phyloP scores from a whole-genome alignment of 1,140 invertebrate genomes.

The Platyscapa corneri region DNA sequence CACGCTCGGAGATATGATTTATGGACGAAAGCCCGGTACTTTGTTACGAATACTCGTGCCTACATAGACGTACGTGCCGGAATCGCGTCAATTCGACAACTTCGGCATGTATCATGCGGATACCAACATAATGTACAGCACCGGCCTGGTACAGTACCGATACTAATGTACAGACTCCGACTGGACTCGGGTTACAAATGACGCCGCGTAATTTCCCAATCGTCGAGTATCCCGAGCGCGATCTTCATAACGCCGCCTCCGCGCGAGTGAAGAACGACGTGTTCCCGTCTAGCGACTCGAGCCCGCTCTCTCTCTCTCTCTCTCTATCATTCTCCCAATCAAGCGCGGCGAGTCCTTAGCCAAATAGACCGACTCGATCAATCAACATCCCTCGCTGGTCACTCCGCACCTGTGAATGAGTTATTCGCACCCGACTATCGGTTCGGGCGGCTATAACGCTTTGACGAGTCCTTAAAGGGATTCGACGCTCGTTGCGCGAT shows the following conservation, averaged over 20 bases:
- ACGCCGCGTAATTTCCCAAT: conserved; percentile 58
- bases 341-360: not conserved
- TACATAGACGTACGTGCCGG: not conserved
- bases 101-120: not conserved
- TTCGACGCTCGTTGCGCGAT: conserved; percentile 3
- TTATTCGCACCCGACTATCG: conserved; percentile 40
- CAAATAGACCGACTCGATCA: conserved; percentile 18
- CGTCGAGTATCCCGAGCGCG: conserved; percentile 54
- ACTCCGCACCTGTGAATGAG: conserved; percentile 46
- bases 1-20: conserved; percentile 45
- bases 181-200: conserved; percentile 54
- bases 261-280: conserved; percentile 54
- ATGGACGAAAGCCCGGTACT: conserved; percentile 29
- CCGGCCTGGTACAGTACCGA: not conserved
- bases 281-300: conserved; percentile 46
- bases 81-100: conserved; percentile 50
- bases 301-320: conserved; percentile 12
- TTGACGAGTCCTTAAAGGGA: conserved; percentile 31
- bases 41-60: conserved; percentile 1
- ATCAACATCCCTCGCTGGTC: not conserved
- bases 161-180: not conserved
- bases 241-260: conserved; percentile 56
- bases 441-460: not conserved
- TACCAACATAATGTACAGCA: not conserved
- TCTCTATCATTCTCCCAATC: not conserved